These are phyloP conservation scores for Strigamia crassipes DNA, from an alignment of 2,888 invertebrate species.

Conservation along the genomic window DNA sequence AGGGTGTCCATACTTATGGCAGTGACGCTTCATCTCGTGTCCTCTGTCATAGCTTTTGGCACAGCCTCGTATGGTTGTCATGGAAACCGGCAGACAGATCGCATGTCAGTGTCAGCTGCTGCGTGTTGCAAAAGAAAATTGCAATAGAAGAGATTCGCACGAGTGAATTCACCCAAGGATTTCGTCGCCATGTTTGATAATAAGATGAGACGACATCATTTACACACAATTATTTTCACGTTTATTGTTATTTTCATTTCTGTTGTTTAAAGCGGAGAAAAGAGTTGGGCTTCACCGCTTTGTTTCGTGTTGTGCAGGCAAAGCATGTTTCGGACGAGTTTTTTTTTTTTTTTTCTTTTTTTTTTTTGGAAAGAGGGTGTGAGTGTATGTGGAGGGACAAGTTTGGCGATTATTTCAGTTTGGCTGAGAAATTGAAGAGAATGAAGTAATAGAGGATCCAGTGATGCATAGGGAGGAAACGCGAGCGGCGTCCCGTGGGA, in stretches of 20 bases:
- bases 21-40: neutral
- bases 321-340: neutral
- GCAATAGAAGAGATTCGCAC: slow-evolving; percentile 15
- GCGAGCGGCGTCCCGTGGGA: slow-evolving; percentile 22
- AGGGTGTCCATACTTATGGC: neutral
- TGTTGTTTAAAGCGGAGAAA: neutral
- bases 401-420: slow-evolving; percentile 8
- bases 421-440: slow-evolving; percentile 14
- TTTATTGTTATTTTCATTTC: too few species aligned
- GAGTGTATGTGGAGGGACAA: neutral
- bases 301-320: neutral
- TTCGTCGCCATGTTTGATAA: neutral
- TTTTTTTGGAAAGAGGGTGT: neutral
- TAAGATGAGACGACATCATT: neutral
- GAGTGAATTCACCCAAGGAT: neutral
- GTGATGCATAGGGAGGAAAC: slow-evolving; percentile 15
- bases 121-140: neutral
- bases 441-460: slow-evolving; percentile 13
- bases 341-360: neutral
- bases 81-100: slow-evolving; percentile 7
- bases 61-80: neutral
- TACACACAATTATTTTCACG: too few species aligned
- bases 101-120: slow-evolving; percentile 5
- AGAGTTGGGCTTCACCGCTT: neutral
- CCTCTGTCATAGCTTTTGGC: neutral